Base-by-base conservation (phyloP, 2,888 invertebrate species). In the Melanchra persicariae region DNA sequence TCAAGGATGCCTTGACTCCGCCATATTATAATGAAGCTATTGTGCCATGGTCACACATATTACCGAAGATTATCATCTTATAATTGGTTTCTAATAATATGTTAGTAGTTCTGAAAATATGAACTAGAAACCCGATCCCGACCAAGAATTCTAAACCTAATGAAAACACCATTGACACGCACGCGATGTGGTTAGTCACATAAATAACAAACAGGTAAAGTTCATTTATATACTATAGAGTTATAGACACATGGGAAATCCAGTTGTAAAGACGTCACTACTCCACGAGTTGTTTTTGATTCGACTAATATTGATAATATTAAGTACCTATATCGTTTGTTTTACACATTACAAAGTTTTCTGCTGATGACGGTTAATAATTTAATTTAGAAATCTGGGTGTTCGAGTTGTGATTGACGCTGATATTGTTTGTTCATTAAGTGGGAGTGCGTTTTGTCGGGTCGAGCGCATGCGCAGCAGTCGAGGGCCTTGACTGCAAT, bases 401-500 rank as follows among this genome's bases (percentile, higher is more conserved):
- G 24, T 84, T 69, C 30, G 40, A 62, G 37, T 82, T 69, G 68
- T 78, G 72, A 70, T 67, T 75, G 72, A 73, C 72, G 81, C 71
- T 78, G 87, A 88, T 89, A 88, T 86, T 89, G 89, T 90, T 91
- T 85, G 88, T 89, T 90, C 87, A 89, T 88, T 91, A 90, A 88
- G 87, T 86, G 83, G 85, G 85, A 85, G 84, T 83, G 85, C 84
- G 86, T 85, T 85, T 84, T 85, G 84, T 83, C 80, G 86, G 87
- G 84, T 88, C 87, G 88, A 86, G 89, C 85, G 89, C 89, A 90
- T 88, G 91, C 88, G 90, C 88, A 88, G 87, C 84, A 88, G 89
- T 85, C 83, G 91, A 78, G 91, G 90, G 93, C 95, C 95, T 95
- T 95, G 95, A 95, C 95, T 89, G 95, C 95, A 95, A 95, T 95